phyloP scores from a whole-genome alignment of 2,113 vertebrate genomes.

The Brachypteracias leptosomus region DNA sequence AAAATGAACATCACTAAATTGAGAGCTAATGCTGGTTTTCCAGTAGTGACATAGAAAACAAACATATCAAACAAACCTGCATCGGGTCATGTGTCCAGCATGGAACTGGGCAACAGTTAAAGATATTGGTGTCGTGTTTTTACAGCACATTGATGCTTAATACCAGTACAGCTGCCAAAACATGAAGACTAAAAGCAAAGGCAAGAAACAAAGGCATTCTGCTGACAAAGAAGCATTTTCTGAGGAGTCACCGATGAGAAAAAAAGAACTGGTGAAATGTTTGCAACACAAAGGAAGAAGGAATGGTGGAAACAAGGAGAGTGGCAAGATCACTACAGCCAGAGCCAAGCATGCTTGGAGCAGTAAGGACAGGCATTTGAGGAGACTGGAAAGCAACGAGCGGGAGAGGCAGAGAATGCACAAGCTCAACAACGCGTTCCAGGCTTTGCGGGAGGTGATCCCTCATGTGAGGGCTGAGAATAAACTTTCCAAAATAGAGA shows the following conservation, averaged over 20 bases:
- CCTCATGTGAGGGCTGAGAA: constrained; percentile 92
- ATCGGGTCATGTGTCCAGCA: background rate
- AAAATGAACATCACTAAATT: background rate
- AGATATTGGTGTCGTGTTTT: constrained; percentile 10
- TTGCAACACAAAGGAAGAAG: constrained; percentile 58
- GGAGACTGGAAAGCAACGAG: constrained; percentile 95
- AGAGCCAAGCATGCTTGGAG: constrained; percentile 63
- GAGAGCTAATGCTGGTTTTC: background rate
- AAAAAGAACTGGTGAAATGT: constrained; percentile 79
- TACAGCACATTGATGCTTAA: constrained; percentile 8
- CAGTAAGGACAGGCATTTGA: constrained; percentile 79
- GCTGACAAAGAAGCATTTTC: constrained; percentile 71
- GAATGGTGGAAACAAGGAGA: constrained; percentile 21
- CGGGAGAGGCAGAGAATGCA: constrained; percentile 96
- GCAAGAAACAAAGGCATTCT: constrained; percentile 71
- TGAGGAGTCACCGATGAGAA: constrained; percentile 70
- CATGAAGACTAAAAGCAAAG: constrained; percentile 93
- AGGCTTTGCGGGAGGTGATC: constrained; percentile 92
- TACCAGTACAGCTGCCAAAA: background rate
- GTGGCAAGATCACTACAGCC: background rate
- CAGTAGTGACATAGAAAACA: background rate
- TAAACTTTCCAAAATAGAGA: constrained; percentile 99
- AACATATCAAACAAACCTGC: background rate
- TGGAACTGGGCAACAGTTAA: background rate
- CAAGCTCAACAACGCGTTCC: constrained; percentile 98